These are phyloP conservation scores for Clavelina lepadiformis DNA, from an alignment of 23 tunicate genomes.

Conservation along the genomic window DNA sequence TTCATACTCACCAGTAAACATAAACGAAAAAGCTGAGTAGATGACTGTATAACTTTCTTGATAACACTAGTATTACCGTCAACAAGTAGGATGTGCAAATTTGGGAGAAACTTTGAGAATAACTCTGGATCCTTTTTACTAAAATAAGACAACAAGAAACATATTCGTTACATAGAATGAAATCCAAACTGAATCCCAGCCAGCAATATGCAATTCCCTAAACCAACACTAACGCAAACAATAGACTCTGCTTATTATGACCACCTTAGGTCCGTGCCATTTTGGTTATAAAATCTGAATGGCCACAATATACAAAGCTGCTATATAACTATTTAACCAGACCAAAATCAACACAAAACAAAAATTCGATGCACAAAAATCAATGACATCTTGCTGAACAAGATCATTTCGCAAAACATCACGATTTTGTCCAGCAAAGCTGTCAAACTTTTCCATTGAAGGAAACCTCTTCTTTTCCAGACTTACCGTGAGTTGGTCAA, in stretches of 20 bases:
- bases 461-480: constrained; percentile 44
- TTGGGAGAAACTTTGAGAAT: constrained; percentile 45
- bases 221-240: too few species aligned
- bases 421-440: constrained; percentile 38
- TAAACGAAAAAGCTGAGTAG: constrained; percentile 60
- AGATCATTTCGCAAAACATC: constrained; percentile 52
- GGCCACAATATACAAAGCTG: too few species aligned
- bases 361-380: constrained; percentile 31
- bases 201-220: too few species aligned
- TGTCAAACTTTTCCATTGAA: constrained; percentile 44
- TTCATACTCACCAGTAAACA: constrained; percentile 37
- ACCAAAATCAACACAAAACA: too few species aligned
- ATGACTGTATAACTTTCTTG: constrained; percentile 74
- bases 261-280: too few species aligned
- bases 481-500: constrained; percentile 26
- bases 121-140: constrained; percentile 78
- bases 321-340: too few species aligned
- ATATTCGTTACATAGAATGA: background rate
- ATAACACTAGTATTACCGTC: constrained; percentile 54
- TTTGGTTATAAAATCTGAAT: too few species aligned
- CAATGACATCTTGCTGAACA: constrained; percentile 31
- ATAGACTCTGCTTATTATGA: too few species aligned
- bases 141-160: constrained; percentile 13
- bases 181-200: too few species aligned
- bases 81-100: constrained; percentile 54